phyloP scores from a whole-genome alignment of 2,888 invertebrate genomes.

The Pseudolycoriella hygida region DNA sequence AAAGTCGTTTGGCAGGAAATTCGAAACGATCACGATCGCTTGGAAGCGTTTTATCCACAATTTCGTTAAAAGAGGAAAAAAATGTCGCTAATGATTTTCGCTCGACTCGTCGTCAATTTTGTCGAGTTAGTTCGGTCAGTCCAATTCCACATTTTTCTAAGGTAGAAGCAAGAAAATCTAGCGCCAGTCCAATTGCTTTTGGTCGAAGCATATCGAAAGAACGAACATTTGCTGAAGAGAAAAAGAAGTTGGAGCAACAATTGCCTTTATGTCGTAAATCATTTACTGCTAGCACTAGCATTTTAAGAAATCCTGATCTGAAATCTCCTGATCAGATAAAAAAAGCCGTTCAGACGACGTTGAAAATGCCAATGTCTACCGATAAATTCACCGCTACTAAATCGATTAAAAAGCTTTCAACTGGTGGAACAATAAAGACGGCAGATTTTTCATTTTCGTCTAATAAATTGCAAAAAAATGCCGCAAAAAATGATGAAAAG shows the following conservation, averaged over 20 bases:
- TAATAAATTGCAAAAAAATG: conserved; percentile 16
- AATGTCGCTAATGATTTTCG: conserved; percentile 9
- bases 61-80: conserved; percentile 9
- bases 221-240: conserved; percentile 37
- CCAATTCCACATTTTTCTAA: conserved; percentile 15
- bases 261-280: conserved; percentile 21
- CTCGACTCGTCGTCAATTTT: conserved; percentile 17
- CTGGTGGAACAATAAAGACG: conserved; percentile 27
- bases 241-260: conserved; percentile 28
- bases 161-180: conserved; percentile 20
- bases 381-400: conserved; percentile 13
- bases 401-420: conserved; percentile 14
- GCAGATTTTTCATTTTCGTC: conserved; percentile 26
- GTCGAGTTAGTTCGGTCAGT: conserved; percentile 21
- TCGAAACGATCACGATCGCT: conserved; percentile 27
- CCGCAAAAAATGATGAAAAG: conserved; percentile 22
- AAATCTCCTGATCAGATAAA: conserved; percentile 40
- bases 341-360: conserved; percentile 27
- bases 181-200: conserved; percentile 29
- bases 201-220: conserved; percentile 34
- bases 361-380: conserved; percentile 20
- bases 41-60: conserved; percentile 12
- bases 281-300: conserved; percentile 28
- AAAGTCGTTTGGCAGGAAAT: conserved; percentile 21
- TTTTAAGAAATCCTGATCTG: conserved; percentile 33